Percentiles rank a stretch among this genome's conserved stretches.
Evolutionary conservation across 2,797 vertebrate genomes (phyloP).

Genomic region (Tympanoctomys barrerae): DNA sequence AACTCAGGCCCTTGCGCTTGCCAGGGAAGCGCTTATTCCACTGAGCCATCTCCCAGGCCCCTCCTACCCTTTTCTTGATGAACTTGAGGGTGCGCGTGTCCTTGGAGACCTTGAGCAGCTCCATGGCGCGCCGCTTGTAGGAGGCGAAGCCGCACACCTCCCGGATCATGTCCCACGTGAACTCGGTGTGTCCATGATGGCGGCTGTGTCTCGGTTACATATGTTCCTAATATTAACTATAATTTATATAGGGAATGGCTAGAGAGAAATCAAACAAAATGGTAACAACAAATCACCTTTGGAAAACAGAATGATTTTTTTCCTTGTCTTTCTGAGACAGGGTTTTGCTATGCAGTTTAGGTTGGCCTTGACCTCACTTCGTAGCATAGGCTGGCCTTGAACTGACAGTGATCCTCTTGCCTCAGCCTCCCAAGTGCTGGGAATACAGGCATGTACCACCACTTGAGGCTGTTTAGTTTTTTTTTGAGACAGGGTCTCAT

Average conservation of each 20-base stretch:
- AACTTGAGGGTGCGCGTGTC: too few relatives aligned
- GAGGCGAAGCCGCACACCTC: too few relatives aligned
- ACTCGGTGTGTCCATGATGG: too few relatives aligned
- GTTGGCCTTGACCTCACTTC: neutral
- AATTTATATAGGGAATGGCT: neutral
- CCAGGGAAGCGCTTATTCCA: too few relatives aligned
- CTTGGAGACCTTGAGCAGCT: too few relatives aligned
- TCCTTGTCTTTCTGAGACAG: neutral
- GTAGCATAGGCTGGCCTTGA: neutral
- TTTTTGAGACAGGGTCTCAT: neutral
- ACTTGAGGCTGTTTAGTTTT: neutral
- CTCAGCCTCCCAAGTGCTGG: neutral
- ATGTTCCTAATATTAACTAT: neutral
- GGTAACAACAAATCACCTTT: slow-evolving; percentile 1
- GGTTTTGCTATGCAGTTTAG: neutral
- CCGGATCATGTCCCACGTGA: too few relatives aligned
- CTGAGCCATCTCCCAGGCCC: too few relatives aligned
- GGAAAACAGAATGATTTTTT: neutral
- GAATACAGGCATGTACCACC: neutral
- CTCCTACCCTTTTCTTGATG: too few relatives aligned
- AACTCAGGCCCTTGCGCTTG: too few relatives aligned
- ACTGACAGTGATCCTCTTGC: neutral
- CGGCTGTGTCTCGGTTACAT: too few relatives aligned
- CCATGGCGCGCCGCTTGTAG: too few relatives aligned
- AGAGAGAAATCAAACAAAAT: slow-evolving; percentile 15